phyloP scores from a whole-genome alignment of 2,113 vertebrate species.

The Menidia beryllina region DNA sequence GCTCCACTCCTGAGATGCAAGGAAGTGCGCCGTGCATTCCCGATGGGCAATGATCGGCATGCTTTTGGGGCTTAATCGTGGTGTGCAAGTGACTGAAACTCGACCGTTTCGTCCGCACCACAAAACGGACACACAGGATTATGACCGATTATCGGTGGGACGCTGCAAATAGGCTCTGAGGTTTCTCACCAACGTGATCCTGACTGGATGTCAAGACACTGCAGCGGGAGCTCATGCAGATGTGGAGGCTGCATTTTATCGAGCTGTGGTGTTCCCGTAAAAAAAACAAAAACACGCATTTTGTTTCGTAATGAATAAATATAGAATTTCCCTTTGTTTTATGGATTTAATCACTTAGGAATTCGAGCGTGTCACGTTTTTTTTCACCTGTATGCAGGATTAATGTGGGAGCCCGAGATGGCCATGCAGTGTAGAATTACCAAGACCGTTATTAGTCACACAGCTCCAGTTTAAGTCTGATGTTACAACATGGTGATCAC shows the following conservation, averaged over 20 bases:
- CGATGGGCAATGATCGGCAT: conserved; percentile 57
- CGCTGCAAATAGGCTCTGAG: conserved; percentile 46
- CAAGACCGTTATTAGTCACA: conserved; percentile 33
- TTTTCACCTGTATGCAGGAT: conserved; percentile 54
- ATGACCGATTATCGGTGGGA: neutral
- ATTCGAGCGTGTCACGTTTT: conserved; percentile 44
- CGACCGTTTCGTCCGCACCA: neutral
- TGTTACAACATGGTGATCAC: conserved; percentile 39
- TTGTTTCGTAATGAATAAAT: neutral
- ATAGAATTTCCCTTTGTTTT: neutral
- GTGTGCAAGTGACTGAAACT: conserved; percentile 19
- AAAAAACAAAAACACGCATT: neutral
- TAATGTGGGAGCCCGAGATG: conserved; percentile 54
- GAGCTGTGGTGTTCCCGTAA: neutral
- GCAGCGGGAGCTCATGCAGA: conserved; percentile 70
- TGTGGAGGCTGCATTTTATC: conserved; percentile 63
- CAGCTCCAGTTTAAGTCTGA: conserved; percentile 35
- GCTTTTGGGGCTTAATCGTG: conserved; percentile 14
- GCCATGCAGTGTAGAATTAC: conserved; percentile 73
- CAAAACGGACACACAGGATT: neutral
- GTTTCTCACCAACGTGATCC: conserved; percentile 49
- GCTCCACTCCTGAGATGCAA: conserved; percentile 47
- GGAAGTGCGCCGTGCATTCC: conserved; percentile 50
- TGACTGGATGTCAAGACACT: conserved; percentile 56
- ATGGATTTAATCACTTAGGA: conserved; percentile 15